Evolutionary conservation across 1,140 invertebrate genomes (phyloP), one percentile per base, ranked within the genome.

Genomic region (Rhopalosiphum maidis): DNA sequence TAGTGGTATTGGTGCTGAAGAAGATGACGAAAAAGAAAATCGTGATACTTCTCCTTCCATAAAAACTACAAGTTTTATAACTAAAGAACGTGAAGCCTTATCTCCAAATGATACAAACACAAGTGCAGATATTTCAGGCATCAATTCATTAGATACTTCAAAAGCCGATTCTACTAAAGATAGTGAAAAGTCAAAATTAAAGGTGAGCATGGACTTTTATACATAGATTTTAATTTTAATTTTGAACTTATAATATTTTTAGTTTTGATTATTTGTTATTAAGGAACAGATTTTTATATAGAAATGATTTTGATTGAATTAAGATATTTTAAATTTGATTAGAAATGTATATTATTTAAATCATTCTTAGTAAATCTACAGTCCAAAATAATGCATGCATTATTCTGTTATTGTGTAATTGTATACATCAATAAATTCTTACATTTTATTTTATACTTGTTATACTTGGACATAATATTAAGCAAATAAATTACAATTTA

Each of bases 21-120:
- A 94, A 94, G 77, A 94, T 94, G 90, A 94, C 77, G 90, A 94
- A 51, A 94, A 94, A 87, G 85, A 92, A 91, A 91, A 87, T 18
- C 51, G 7, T 43, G 41, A 92, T 88, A 90, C 37, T 60, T 89
- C 60, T 82, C 89, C 48, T 85, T 51, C 46, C 30, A 83, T 85
- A 46, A 94, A 90, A 90, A 82, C 87, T 25, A 94, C 48, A 94
- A 91, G 90, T 92, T 92, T 87, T n/a, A 87, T 86, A 60, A n/a
- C 54, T 6, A 91, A 91, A 55, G 91, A 94, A 48, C 93, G 93
- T 41, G 93, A 91, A 68, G 90, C 83, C 0, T 93, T 93, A 9
- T 91, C 93, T 48, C 18, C 54, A 43, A 91, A 85, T 87, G 51
- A 92, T 37, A 91, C 77, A 8, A 91, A 91, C 46, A 94, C 88